Evolutionary conservation across 2,113 vertebrate species (phyloP).

Genomic region (Reinhardtius hippoglossoides): DNA sequence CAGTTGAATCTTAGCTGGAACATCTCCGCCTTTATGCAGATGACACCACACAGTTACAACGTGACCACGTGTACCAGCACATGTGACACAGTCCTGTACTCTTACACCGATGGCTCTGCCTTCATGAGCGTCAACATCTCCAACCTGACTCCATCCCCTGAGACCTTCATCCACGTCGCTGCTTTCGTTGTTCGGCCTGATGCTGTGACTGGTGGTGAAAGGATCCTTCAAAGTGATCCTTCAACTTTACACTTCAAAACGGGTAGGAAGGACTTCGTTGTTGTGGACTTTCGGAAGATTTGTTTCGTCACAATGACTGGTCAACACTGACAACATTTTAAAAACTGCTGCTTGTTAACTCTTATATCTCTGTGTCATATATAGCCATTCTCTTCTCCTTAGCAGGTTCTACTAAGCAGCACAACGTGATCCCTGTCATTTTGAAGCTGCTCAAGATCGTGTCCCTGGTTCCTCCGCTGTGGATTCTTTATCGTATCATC

Average conservation of each 20-base stretch:
- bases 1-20: slow-evolving; percentile 47
- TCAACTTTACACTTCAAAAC: slow-evolving; percentile 18
- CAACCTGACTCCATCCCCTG: slow-evolving; percentile 35
- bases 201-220: neutral
- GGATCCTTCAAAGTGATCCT: slow-evolving; percentile 19
- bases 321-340: no score
- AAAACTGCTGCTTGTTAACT: no score
- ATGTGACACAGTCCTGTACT: slow-evolving; percentile 1
- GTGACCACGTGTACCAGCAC: slow-evolving; percentile 32
- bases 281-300: neutral
- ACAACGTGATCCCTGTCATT: neutral
- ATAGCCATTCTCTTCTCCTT: neutral
- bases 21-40: slow-evolving; percentile 55
- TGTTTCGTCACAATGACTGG: neutral
- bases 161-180: slow-evolving; percentile 32
- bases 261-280: slow-evolving; percentile 16
- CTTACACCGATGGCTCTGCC: neutral
- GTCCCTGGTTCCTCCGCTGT: slow-evolving; percentile 18
- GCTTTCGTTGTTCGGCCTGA: slow-evolving; percentile 35
- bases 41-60: slow-evolving; percentile 49
- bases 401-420: neutral
- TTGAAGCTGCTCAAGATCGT: slow-evolving; percentile 15
- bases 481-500: slow-evolving; percentile 3
- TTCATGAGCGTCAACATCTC: slow-evolving; percentile 37
- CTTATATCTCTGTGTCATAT: no score